Percentiles rank a stretch among this genome's conserved stretches.
Conservation (phyloP, 2,888 invertebrate species). For the Syrphus vitripennis region DNA sequence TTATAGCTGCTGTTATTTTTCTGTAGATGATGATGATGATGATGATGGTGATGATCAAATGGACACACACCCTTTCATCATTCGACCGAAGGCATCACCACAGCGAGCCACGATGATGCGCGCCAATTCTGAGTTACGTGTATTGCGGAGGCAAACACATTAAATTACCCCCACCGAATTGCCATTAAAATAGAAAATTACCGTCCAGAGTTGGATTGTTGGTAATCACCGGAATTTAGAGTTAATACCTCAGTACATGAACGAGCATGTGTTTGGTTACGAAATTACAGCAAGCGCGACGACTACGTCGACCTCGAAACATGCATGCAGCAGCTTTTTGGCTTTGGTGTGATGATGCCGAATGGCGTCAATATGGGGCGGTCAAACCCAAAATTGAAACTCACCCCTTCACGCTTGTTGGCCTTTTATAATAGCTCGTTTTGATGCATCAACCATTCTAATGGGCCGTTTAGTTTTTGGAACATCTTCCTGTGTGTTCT, state of each 20-base stretch:
- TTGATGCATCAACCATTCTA: conserved; percentile 14
- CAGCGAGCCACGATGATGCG: not conserved
- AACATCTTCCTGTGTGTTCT: conserved; percentile 29
- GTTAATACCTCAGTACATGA: conserved; percentile 55
- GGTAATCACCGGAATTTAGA: conserved; percentile 69
- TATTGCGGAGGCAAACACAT: conserved; percentile 67
- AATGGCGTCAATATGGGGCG: conserved; percentile 63
- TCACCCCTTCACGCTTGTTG: not conserved
- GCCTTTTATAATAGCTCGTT: not conserved
- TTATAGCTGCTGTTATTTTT: not conserved
- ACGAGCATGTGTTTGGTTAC: conserved; percentile 52
- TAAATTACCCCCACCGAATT: conserved; percentile 59
- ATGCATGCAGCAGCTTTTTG: not conserved
- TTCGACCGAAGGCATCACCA: not conserved
- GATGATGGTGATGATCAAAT: conserved; percentile 64
- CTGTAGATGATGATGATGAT: conserved; percentile 33
- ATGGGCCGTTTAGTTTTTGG: conserved; percentile 38
- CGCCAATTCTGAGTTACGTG: conserved; percentile 50
- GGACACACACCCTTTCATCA: conserved; percentile 37
- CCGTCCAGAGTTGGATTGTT: conserved; percentile 36
- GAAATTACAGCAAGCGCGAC: not conserved
- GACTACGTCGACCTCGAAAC: conserved; percentile 29
- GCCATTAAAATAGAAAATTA: conserved; percentile 68
- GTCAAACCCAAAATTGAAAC: conserved; percentile 29
- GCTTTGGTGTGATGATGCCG: not conserved